Evolutionary conservation across 2,797 vertebrate species (phyloP), one percentile per base, ranked within the genome.

Genomic region (Macroramphosus scolopax): DNA sequence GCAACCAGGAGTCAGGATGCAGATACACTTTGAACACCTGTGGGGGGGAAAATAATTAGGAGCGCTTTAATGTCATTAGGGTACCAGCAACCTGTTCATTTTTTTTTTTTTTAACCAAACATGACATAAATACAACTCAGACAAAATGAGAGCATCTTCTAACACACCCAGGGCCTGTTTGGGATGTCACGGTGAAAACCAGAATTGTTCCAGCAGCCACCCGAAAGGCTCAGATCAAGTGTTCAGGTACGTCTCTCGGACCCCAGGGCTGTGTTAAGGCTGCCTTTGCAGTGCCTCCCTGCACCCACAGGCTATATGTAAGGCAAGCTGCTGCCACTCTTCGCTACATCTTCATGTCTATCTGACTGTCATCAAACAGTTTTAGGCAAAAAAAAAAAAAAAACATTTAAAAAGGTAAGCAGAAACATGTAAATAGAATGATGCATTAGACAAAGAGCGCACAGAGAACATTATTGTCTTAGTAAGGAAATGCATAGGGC

Each of bases 401-500:
- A 34, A 49, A 41, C 13, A 25, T 39, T 28, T 25, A 3, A 8
- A 16, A 46, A 41, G 56, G 37, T 17, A 51, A 10, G 39, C 17
- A 51, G 41, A 50, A 49, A 52, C 5, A 28, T 45, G 45, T 44
- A 25, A 48, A 50, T 40, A 49, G n/a, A 43, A 45, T 5, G 15
- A 20, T 37, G 28, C 7, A 36, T 8, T 31, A 40, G 12, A 55
- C 39, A 38, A 35, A 50, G 35, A 48, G 14, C 24, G 2, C 35
- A 52, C 36, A 49, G 68, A 64, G 41, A 51, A 62, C 28, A 56
- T n/a, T n/a, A n/a, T n/a, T n/a, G n/a, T 50, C 16, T 33, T 66
- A 34, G 37, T 40, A 34, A 37, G 38, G 51, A 75, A 63, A 82
- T 85, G 82, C 77, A 87, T 82, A 85, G 80, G 74, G 62, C 63